Base-by-base conservation (phyloP, 2,113 vertebrate species). In the Dolichotis patagonum region DNA sequence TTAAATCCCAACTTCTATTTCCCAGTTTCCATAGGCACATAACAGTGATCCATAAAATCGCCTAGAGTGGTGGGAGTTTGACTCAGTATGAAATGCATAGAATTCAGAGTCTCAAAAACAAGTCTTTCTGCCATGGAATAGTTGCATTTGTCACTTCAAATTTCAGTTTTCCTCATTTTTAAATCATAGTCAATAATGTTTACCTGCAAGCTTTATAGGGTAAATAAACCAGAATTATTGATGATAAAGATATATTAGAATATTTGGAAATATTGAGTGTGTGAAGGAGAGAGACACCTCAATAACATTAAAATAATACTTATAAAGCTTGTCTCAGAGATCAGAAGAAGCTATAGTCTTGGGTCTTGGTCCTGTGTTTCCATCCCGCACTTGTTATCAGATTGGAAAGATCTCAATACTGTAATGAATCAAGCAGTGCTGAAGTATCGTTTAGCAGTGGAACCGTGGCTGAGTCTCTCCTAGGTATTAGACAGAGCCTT, bases 1-100 rank as follows among this genome's bases (percentile, higher is more conserved):
- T 96, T 95, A 4, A 2, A 83, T 73, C 56, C 56, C 28, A 91
- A 49, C 96, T 58, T n/a, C 12, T 78, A 43, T 97, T 75, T 35
- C 16, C 17, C 10, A 67, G 16, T 4, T 41, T 88, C 41, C 85
- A 24, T 35, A n/a, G 26, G 24, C 71, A 73, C 65, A 35, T 58
- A 78, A 86, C 22, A 86, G 13, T 81, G 41, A 92, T 83, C 6
- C 6, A 1, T 62, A 54, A 58, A 85, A 60, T 85, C 13, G 67
- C 41, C 10, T 60, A 43, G 41, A 85, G 77, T 35, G 77, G 14
- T 86, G 28, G 73, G 12, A 69, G 85, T 71, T 71, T 90, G n/a
- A 88, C 3, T 65, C 24, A 77, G 9, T 14, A 81, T 67, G 10
- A 16, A 78, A 14, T 32, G 19, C 49, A 35, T 2, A 88, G 14